phyloP scores from a whole-genome alignment of 2,888 invertebrate genomes.

The Fragum fragum region DNA sequence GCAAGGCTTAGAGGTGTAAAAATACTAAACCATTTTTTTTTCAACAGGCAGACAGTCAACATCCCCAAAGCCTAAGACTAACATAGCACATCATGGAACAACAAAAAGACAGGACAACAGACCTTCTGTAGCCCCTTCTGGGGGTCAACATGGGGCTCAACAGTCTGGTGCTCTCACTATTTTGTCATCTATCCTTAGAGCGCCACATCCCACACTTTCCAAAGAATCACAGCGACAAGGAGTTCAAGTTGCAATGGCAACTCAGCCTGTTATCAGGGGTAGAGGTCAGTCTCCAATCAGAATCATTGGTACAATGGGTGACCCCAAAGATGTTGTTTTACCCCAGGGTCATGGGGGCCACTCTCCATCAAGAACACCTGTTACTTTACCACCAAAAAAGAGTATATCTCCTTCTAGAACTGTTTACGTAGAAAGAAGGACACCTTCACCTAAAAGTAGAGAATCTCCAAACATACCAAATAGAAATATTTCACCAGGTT shows the following conservation, averaged over 20 bases:
- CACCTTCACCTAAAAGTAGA: constrained; percentile 42
- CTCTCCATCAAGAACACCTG: constrained; percentile 57
- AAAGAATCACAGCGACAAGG: constrained; percentile 14
- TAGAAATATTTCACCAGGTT: constrained; percentile 15
- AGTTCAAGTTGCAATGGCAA: neutral
- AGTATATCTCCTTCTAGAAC: constrained; percentile 70
- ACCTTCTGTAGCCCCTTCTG: neutral
- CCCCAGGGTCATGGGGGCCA: constrained; percentile 27
- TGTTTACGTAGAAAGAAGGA: constrained; percentile 43
- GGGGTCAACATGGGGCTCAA: constrained; percentile 22
- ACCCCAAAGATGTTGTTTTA: neutral
- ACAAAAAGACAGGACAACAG: constrained; percentile 4
- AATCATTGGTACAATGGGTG: constrained; percentile 35
- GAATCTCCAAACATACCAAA: neutral
- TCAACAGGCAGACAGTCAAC: constrained; percentile 18
- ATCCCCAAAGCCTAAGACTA: constrained; percentile 30
- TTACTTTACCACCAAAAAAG: constrained; percentile 69
- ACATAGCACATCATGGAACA: constrained; percentile 24
- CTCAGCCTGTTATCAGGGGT: neutral
- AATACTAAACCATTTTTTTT: no score
- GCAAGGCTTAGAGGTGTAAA: no score
- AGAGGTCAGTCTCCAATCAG: constrained; percentile 58
- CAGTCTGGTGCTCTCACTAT: constrained; percentile 43
- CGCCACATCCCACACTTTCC: constrained; percentile 49
- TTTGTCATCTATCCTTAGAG: constrained; percentile 59